These are phyloP conservation scores for Oopsacas minuta DNA, from an alignment of 37 sponge, comb jelly and placozoan species.

Conservation along the genomic window DNA sequence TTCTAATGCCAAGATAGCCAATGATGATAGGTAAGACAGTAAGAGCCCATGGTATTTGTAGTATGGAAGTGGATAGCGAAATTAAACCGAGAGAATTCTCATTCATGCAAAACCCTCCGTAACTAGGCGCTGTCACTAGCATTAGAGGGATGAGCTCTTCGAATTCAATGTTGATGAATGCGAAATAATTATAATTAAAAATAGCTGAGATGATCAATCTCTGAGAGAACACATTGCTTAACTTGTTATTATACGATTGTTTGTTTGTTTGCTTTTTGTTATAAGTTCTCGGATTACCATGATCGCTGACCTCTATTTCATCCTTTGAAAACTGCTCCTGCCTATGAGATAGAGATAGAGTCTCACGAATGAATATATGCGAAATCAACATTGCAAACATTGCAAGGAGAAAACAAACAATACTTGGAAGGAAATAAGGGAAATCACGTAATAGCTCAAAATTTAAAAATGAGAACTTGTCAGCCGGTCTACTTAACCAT, in stretches of 20 bases:
- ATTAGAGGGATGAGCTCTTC: neutral
- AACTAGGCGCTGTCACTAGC: neutral
- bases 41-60: neutral
- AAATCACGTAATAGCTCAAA: neutral
- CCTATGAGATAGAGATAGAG: neutral
- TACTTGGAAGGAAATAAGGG: neutral
- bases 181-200: neutral
- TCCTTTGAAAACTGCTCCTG: neutral
- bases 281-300: neutral
- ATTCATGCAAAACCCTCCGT: neutral
- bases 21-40: neutral
- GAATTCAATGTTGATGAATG: neutral
- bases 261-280: neutral
- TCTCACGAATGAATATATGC: neutral
- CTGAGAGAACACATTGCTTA: neutral
- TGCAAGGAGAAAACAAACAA: neutral
- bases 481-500: neutral
- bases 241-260: neutral
- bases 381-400: neutral
- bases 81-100: neutral
- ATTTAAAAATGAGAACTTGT: neutral
- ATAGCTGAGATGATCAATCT: neutral
- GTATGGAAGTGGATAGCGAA: neutral
- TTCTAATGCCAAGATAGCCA: neutral
- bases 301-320: neutral